phyloP scores from a whole-genome alignment of 35 echinoderm and acorn worm genomes.

The Anneissia japonica region DNA sequence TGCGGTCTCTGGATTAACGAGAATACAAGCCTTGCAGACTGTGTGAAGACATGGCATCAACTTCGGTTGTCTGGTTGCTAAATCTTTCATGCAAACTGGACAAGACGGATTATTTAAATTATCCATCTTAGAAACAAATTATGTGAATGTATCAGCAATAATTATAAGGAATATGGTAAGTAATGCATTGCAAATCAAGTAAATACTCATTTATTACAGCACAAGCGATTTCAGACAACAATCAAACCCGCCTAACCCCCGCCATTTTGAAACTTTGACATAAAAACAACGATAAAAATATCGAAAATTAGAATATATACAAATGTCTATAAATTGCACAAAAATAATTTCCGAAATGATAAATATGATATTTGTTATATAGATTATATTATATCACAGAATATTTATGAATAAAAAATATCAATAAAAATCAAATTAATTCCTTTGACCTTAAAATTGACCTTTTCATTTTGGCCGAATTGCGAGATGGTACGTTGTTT shows the following conservation, averaged over 20 bases:
- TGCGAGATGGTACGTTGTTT: neutral
- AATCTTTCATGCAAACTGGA: slow-evolving; percentile 61
- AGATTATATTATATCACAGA: too few species aligned
- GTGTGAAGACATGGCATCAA: slow-evolving; percentile 89
- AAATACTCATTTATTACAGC: too few species aligned
- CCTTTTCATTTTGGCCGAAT: neutral
- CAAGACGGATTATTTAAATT: neutral
- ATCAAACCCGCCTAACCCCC: too few species aligned
- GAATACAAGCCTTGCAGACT: slow-evolving; percentile 69
- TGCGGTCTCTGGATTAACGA: neutral
- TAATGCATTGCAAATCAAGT: neutral
- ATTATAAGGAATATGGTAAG: neutral
- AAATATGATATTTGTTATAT: too few species aligned
- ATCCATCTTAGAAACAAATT: neutral
- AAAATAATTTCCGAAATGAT: too few species aligned
- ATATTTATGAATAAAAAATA: too few species aligned
- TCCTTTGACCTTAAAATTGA: neutral
- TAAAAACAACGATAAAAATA: too few species aligned
- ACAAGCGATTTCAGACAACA: too few species aligned
- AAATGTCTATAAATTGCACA: too few species aligned
- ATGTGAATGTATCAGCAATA: neutral
- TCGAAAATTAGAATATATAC: too few species aligned
- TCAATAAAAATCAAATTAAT: too few species aligned
- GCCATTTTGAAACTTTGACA: too few species aligned
- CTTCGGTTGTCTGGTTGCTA: slow-evolving; percentile 54